These are phyloP conservation scores for Phenacoccus solenopsis DNA, from an alignment of 1,140 invertebrate species.

Conservation along the genomic window DNA sequence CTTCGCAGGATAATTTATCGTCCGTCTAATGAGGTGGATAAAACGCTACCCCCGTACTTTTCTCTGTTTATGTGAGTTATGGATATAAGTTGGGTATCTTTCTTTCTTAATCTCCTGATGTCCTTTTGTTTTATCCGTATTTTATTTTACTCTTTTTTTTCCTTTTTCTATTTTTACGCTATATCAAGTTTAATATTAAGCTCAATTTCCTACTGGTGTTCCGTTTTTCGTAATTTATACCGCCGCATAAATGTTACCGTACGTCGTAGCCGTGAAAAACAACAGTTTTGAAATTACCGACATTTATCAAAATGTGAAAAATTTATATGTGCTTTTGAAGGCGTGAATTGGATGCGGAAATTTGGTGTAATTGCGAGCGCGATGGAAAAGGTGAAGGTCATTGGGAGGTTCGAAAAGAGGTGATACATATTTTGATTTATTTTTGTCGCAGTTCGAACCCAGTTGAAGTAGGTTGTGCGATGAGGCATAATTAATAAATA, in stretches of 20 bases:
- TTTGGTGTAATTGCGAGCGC: too few relatives aligned
- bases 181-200: conserved; percentile 15
- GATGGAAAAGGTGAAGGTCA: too few relatives aligned
- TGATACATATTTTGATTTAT: too few relatives aligned
- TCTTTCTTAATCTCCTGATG: conserved; percentile 16
- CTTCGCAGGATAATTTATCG: conserved; percentile 6
- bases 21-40: conserved; percentile 15
- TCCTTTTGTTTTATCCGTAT: conserved; percentile 11
- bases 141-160: conserved; percentile 9
- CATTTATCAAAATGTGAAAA: conserved; percentile 7
- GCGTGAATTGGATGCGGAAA: too few relatives aligned
- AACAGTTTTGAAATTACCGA: conserved; percentile 7
- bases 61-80: conserved; percentile 9
- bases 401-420: too few relatives aligned
- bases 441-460: too few relatives aligned
- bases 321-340: neutral
- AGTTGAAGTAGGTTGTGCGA: too few relatives aligned
- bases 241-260: neutral
- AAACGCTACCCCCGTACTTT: conserved; percentile 9
- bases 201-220: conserved; percentile 12
- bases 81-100: conserved; percentile 9
- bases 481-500: too few relatives aligned
- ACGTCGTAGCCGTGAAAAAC: conserved; percentile 11
- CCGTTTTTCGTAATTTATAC: conserved; percentile 4
- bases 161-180: neutral